Evolutionary conservation across 2,888 invertebrate genomes (phyloP).

Genomic region (Parelbella ahira): DNA sequence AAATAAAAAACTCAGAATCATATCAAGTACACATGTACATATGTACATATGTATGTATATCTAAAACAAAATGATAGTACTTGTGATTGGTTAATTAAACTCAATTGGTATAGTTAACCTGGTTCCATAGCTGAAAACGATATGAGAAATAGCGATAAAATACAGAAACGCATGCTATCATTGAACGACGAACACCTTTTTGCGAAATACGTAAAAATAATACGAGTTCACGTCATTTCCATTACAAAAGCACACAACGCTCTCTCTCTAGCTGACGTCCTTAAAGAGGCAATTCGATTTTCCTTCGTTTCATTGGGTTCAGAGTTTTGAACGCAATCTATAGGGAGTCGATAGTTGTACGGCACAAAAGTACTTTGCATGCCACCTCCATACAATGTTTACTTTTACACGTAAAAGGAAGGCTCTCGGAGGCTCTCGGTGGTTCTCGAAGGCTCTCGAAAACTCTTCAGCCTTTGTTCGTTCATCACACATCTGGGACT

Average conservation of each 20-base stretch:
- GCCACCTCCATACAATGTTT: conserved; percentile 31
- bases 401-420: conserved; percentile 19
- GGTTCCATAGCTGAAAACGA: too few species aligned
- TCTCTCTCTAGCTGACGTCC: conserved; percentile 3
- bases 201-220: too few species aligned
- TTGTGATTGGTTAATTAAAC: too few species aligned
- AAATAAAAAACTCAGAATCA: too few species aligned
- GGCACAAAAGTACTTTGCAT: conserved; percentile 38
- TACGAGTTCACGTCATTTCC: too few species aligned
- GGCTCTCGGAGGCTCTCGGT: conserved; percentile 9
- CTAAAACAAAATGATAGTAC: too few species aligned
- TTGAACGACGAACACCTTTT: too few species aligned
- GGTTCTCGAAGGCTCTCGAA: conserved; percentile 14
- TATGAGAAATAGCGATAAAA: too few species aligned
- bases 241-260: neutral
- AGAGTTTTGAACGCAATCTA: conserved; percentile 29
- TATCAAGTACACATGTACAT: too few species aligned
- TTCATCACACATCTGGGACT: conserved; percentile 37
- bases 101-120: too few species aligned
- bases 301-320: conserved; percentile 26
- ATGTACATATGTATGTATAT: too few species aligned
- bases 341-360: conserved; percentile 27
- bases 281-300: conserved; percentile 28
- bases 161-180: too few species aligned
- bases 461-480: conserved; percentile 24